Evolutionary conservation across 2,113 vertebrate species (phyloP).

Genomic region (Leptobrachium ailaonicum): DNA sequence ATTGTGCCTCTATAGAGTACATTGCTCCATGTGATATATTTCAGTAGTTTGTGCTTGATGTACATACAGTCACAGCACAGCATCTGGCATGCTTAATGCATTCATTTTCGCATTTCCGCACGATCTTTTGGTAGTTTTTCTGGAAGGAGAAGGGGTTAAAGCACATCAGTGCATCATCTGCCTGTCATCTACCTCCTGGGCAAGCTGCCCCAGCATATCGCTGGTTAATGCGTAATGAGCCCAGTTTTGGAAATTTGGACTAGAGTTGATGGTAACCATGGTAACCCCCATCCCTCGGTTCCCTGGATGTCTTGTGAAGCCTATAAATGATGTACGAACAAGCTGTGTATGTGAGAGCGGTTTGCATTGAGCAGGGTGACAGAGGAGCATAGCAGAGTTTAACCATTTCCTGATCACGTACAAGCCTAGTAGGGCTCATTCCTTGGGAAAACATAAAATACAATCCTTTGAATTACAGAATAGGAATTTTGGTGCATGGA

Average conservation of each 20-base stretch:
- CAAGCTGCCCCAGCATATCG: neutral
- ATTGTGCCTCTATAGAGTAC: no score
- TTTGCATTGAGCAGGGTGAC: neutral
- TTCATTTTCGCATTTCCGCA: no score
- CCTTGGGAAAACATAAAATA: no score
- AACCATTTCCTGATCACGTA: neutral
- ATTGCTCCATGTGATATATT: no score
- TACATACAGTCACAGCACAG: no score
- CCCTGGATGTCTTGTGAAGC: constrained; percentile 8
- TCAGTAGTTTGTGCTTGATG: no score
- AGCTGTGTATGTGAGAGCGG: neutral
- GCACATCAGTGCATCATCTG: no score
- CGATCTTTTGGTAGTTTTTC: no score
- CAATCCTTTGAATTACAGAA: no score
- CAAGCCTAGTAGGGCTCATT: no score
- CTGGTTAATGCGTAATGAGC: neutral
- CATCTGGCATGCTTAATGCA: no score
- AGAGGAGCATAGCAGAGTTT: neutral
- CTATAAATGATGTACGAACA: constrained; percentile 33
- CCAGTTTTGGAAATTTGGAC: constrained; percentile 6
- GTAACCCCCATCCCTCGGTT: constrained; percentile 28
- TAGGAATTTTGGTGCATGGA: no score
- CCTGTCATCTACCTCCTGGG: neutral
- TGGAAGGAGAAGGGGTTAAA: neutral
- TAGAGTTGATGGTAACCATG: constrained; percentile 23